Base-by-base conservation (phyloP, 2,113 vertebrate genomes). In the Siphamia tubifer region DNA sequence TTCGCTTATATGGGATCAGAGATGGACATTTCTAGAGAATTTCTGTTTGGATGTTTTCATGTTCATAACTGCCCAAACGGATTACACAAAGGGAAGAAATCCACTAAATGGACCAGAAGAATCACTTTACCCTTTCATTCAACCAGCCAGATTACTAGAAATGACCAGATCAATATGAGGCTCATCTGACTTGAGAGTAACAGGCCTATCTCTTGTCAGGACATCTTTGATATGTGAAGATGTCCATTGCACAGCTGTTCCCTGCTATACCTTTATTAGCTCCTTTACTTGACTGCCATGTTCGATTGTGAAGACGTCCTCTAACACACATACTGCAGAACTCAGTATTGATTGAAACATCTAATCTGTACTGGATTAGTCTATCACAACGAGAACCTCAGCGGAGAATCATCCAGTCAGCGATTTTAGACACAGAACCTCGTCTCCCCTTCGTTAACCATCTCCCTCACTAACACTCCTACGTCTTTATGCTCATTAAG, bases 301-400 rank as follows among this genome's bases (percentile, higher is more conserved):
- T 77, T 69, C 34, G 74, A 81, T 56, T n/a, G n/a, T n/a, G n/a
- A 30, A 48, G 74, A 47, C 56, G 52, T 42, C 60, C 69, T 84
- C 66, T 57, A 68, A 77, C 76, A 74, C 20, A 53, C 56, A 51
- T 36, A 13, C 75, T 30, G 69, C 45, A 38, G 60, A 74, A 67
- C 28, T 12, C 53, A 2, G 44, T 79, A 79, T 81, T 7, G 78
- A 84, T 84, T 47, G 48, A 57, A 69, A 32, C 63, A 43, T 68
- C 74, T 81, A 68, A 80, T 74, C 72, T 76, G 51, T 23, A 21
- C 40, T 20, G 42, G 61, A 74, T 75, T 64, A 57, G 52, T 68
- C 56, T 1, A 31, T 61, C 76, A 72, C 57, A 48, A 48, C 10
- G 27, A 19, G 17, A 56, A 24, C 1, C n/a, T 27, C 17, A 30